Evolutionary conservation across 2,113 vertebrate species (phyloP).

Genomic region (Anhinga anhinga): DNA sequence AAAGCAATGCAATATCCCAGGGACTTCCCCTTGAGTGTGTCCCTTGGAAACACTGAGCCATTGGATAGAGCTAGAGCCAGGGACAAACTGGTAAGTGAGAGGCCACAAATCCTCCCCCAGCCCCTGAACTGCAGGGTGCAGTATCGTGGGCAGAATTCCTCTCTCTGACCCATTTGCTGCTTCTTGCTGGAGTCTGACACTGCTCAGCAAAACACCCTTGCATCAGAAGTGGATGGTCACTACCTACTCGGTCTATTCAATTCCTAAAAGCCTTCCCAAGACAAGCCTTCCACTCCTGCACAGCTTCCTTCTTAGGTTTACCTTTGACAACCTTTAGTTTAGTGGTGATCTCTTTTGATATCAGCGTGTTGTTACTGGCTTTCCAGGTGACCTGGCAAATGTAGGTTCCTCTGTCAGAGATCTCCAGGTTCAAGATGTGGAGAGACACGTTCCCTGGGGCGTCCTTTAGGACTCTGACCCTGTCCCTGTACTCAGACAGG

Average conservation of each 20-base stretch:
- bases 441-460: conserved; percentile 66
- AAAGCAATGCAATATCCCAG: not conserved
- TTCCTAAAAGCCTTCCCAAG: not conserved
- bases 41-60: rapidly evolving
- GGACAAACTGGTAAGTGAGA: rapidly evolving
- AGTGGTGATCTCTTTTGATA: conserved; percentile 21
- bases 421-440: conserved; percentile 43
- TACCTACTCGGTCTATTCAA: not conserved
- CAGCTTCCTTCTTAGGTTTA: not conserved
- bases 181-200: rapidly evolving
- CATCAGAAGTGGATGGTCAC: rapidly evolving
- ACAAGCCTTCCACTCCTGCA: rapidly evolving
- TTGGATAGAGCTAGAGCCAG: not conserved
- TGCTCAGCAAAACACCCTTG: not conserved
- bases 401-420: conserved; percentile 66
- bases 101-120: not conserved
- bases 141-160: not conserved
- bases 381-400: conserved; percentile 68
- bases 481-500: conserved; percentile 40
- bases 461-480: not conserved
- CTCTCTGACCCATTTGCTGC: not conserved
- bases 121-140: rapidly evolving
- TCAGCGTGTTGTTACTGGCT: conserved; percentile 13
- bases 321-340: conserved; percentile 42
- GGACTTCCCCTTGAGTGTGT: not conserved